Percentiles rank a stretch among this genome's conserved stretches.
Conservation (phyloP, 2,888 invertebrate species). For the Tachina grossa region DNA sequence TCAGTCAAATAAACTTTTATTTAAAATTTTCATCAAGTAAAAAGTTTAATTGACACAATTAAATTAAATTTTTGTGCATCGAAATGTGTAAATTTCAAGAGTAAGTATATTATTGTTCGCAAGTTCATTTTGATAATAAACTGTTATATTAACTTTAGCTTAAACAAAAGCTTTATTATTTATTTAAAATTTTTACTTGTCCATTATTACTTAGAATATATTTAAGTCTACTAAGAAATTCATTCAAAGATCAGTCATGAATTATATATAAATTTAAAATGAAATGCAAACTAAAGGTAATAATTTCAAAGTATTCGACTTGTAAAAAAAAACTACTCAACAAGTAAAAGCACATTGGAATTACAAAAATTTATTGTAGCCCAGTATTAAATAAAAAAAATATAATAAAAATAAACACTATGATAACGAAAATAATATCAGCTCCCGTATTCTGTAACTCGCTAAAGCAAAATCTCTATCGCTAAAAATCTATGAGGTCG, state of each 20-base stretch:
- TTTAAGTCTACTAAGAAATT: neutral
- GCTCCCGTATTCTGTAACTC: too few species aligned
- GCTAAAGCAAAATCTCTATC: too few species aligned
- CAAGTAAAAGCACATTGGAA: neutral
- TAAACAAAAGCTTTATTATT: neutral
- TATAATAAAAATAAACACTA: too few species aligned
- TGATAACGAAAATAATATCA: too few species aligned
- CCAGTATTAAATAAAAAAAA: too few species aligned
- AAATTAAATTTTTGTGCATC: too few species aligned
- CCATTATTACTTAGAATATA: neutral
- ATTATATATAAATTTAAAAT: neutral
- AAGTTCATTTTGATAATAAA: neutral
- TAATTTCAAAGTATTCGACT: neutral
- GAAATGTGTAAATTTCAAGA: too few species aligned
- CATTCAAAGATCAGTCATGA: constrained; percentile 42
- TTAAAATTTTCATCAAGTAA: too few species aligned
- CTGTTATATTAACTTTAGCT: neutral
- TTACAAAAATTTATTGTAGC: too few species aligned
- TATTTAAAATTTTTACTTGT: neutral
- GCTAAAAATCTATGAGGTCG: too few species aligned
- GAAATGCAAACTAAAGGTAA: neutral
- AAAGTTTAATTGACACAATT: too few species aligned
- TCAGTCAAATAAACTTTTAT: too few species aligned
- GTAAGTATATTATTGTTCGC: neutral
- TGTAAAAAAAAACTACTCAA: constrained; percentile 5